phyloP scores from a whole-genome alignment of 2,888 invertebrate genomes.

The Leucozona laternaria region DNA sequence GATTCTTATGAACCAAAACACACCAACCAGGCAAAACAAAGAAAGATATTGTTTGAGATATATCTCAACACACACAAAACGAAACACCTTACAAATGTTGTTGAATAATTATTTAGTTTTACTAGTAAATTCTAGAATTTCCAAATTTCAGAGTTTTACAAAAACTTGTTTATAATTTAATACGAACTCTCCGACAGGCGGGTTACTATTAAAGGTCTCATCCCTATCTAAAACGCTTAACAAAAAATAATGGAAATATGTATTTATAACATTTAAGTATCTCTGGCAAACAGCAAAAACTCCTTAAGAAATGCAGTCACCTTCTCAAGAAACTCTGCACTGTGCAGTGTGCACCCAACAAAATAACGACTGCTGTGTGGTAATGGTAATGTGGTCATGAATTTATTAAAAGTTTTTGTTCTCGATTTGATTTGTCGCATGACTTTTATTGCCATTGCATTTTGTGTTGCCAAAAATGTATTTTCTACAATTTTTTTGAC shows the following conservation, averaged over 20 bases:
- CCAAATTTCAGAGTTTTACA: too few species aligned
- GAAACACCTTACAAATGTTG: too few species aligned
- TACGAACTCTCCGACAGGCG: too few species aligned
- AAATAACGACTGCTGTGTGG: conserved; percentile 19
- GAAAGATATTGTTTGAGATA: too few species aligned
- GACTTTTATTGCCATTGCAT: conserved; percentile 71
- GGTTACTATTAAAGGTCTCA: neutral
- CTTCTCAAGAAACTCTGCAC: conserved; percentile 43
- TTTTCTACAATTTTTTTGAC: conserved; percentile 23
- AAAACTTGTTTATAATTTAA: too few species aligned
- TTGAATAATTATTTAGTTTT: too few species aligned
- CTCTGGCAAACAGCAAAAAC: neutral
- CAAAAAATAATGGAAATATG: neutral
- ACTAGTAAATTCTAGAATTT: too few species aligned
- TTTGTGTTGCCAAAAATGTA: conserved; percentile 68
- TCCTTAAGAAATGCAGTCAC: conserved; percentile 46
- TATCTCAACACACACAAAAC: too few species aligned
- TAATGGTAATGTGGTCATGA: conserved; percentile 51
- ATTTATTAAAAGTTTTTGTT: conserved; percentile 72
- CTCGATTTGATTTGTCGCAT: conserved; percentile 71
- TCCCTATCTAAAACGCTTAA: neutral
- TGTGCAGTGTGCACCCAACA: neutral
- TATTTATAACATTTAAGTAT: neutral
- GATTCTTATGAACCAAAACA: too few species aligned
- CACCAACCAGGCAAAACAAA: too few species aligned